Evolutionary conservation across 2,113 vertebrate genomes (phyloP).

Genomic region (Rhombomys opimus): DNA sequence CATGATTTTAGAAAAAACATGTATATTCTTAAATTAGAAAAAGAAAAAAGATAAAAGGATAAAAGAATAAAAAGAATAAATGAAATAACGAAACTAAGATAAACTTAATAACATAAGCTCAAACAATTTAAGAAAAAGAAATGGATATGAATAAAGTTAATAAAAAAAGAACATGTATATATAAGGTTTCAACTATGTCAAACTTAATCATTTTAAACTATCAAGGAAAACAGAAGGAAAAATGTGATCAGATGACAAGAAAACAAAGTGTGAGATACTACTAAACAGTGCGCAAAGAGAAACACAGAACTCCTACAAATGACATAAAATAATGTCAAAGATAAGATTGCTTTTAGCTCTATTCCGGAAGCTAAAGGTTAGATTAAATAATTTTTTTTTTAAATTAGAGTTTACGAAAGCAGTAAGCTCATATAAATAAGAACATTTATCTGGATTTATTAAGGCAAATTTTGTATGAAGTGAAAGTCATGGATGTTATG

Average conservation of each 20-base stretch:
- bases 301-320: not conserved
- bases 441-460: not conserved
- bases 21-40: not conserved
- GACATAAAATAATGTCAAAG: not conserved
- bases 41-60: not conserved
- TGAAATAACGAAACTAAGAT: not conserved
- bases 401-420: not conserved
- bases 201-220: not conserved
- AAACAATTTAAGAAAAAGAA: not conserved
- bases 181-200: not conserved
- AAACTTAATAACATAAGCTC: not conserved
- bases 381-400: not conserved
- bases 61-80: not conserved
- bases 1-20: not conserved
- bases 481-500: not conserved
- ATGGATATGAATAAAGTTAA: not conserved
- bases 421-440: not conserved
- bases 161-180: not conserved
- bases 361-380: conserved; percentile 27
- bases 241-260: not conserved
- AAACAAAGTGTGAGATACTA: not conserved
- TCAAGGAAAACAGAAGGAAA: not conserved
- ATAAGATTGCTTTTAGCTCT: not conserved
- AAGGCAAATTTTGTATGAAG: not conserved
- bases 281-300: not conserved